Conservation (phyloP, 2,797 vertebrate genomes). For the Phaenicophaeus curvirostris region DNA sequence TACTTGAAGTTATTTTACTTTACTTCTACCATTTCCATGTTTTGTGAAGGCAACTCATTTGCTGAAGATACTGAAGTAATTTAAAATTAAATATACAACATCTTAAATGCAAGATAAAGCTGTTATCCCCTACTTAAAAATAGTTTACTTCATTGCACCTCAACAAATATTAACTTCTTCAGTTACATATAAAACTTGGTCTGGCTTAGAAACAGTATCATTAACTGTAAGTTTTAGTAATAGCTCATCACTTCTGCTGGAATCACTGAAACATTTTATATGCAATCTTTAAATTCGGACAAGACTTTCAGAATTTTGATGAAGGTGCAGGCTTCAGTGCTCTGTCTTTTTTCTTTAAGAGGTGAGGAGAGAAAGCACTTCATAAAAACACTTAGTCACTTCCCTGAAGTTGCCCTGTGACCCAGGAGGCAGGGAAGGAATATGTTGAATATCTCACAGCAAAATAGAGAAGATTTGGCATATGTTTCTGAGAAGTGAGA, state of each 20-base stretch:
- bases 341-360: neutral
- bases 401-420: neutral
- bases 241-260: neutral
- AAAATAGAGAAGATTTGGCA: neutral
- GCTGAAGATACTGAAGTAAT: neutral
- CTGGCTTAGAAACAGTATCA: neutral
- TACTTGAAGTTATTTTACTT: neutral
- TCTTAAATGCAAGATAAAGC: neutral
- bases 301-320: neutral
- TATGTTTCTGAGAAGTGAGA: neutral
- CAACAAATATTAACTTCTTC: slow-evolving; percentile 39
- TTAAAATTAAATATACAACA: neutral
- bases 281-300: neutral
- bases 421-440: neutral
- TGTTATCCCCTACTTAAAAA: neutral
- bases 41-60: neutral
- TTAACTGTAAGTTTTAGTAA: neutral
- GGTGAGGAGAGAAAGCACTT: neutral
- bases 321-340: neutral
- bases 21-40: accelerated
- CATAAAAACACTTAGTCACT: neutral
- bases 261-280: neutral
- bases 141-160: neutral
- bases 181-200: slow-evolving; percentile 5
- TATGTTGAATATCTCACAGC: neutral